Percentiles rank a stretch among this genome's conserved stretches.
Conservation (phyloP, 2,888 invertebrate species). For the Protodeltote pygarga region DNA sequence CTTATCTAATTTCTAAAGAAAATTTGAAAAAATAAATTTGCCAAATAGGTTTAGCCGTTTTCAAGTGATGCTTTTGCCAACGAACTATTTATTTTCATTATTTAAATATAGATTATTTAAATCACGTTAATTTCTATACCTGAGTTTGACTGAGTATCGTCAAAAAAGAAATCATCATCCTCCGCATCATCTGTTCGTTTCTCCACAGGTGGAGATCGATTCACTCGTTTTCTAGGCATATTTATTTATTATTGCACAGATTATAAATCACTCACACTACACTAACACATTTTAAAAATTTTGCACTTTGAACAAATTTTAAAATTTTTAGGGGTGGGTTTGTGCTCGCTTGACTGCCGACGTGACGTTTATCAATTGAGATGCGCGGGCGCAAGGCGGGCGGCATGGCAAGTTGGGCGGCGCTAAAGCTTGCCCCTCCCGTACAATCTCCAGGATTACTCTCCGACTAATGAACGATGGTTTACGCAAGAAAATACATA, state of each 20-base stretch:
- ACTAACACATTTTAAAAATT: constrained; percentile 45
- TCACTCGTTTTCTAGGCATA: constrained; percentile 80
- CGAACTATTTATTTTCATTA: too few species aligned
- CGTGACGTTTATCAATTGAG: constrained; percentile 70
- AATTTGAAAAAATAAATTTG: too few species aligned
- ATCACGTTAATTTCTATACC: too few species aligned
- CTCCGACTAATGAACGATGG: constrained; percentile 63
- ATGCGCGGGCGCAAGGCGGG: constrained; percentile 75
- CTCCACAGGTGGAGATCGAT: constrained; percentile 69
- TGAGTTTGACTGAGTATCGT: constrained; percentile 79
- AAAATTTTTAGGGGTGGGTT: constrained; percentile 44
- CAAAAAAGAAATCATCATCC: constrained; percentile 81
- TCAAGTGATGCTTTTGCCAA: too few species aligned
- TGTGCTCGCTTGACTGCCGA: constrained; percentile 51
- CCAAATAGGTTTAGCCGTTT: too few species aligned
- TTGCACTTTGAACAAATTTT: constrained; percentile 7
- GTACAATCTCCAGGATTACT: constrained; percentile 60
- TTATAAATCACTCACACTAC: constrained; percentile 48
- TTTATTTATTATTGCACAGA: constrained; percentile 58
- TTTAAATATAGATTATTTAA: too few species aligned
- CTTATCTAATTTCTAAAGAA: too few species aligned
- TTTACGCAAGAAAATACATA: constrained; percentile 50
- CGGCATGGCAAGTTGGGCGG: constrained; percentile 77
- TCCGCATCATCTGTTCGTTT: constrained; percentile 73
- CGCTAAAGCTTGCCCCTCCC: constrained; percentile 76